phyloP scores from a whole-genome alignment of 2,113 vertebrate species.

The Myiozetetes cayanensis region DNA sequence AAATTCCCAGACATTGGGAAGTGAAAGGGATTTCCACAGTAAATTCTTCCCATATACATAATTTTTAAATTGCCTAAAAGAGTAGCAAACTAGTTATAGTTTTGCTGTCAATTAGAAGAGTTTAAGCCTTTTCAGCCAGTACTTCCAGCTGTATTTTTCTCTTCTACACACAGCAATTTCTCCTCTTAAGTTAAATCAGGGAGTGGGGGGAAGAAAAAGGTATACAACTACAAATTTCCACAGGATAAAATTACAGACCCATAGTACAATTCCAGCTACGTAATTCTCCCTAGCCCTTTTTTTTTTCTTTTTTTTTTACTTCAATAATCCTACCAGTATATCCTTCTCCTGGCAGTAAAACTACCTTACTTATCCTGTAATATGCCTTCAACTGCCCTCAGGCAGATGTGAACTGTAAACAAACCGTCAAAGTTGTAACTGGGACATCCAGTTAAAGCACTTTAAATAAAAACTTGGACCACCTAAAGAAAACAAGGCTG shows the following conservation, averaged over 20 bases:
- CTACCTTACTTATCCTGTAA: constrained; percentile 51
- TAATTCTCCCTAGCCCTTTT: not conserved
- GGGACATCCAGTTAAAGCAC: constrained; percentile 75
- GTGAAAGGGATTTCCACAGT: not conserved
- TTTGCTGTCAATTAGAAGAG: not conserved
- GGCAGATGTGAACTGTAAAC: constrained; percentile 72
- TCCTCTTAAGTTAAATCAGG: not conserved
- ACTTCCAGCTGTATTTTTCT: not conserved
- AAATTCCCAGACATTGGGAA: not conserved
- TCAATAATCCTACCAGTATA: constrained; percentile 57
- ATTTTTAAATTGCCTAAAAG: not conserved
- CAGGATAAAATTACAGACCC: constrained; percentile 6
- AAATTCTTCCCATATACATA: not conserved
- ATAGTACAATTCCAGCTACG: not conserved
- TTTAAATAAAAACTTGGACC: constrained; percentile 66
- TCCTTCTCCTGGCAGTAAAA: constrained; percentile 45
- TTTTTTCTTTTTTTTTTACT: not conserved
- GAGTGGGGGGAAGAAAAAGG: not conserved
- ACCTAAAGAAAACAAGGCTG: constrained; percentile 49
- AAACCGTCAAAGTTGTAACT: constrained; percentile 63
- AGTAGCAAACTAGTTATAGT: not conserved
- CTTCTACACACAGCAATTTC: not conserved
- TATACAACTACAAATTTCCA: not conserved
- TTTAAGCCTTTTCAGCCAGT: not conserved
- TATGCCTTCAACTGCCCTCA: constrained; percentile 37